phyloP scores from a whole-genome alignment of 2,113 vertebrate genomes.

The Rhineura floridana region DNA sequence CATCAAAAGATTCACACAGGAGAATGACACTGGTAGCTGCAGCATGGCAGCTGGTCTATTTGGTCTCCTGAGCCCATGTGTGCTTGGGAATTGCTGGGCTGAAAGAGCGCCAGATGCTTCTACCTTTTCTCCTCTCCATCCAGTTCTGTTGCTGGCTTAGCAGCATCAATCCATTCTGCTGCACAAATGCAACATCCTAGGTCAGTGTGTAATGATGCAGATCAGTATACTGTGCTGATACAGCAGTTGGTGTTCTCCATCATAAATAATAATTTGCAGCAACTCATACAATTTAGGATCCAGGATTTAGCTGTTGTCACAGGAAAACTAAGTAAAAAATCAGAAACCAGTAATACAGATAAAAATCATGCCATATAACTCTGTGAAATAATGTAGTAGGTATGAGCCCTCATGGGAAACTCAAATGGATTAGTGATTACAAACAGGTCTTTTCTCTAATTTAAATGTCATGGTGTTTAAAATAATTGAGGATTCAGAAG shows the following conservation, averaged over 20 bases:
- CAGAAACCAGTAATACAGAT: background rate
- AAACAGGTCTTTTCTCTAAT: background rate
- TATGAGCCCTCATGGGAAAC: conserved; percentile 12
- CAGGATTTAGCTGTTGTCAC: background rate
- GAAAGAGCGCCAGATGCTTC: background rate
- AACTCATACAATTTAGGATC: background rate
- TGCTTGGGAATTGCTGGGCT: background rate
- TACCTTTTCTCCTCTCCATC: background rate
- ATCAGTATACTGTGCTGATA: background rate
- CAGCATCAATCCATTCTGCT: background rate
- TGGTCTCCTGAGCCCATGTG: background rate
- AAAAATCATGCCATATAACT: rapidly evolving
- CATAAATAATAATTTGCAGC: background rate
- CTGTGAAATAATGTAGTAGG: background rate
- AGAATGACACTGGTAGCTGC: background rate
- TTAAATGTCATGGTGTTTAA: conserved; percentile 9
- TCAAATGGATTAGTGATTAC: conserved; percentile 11
- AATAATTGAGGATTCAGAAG: conserved; percentile 7
- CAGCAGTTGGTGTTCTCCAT: background rate
- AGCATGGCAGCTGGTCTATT: background rate
- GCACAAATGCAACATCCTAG: background rate
- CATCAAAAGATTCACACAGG: background rate
- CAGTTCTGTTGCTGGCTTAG: background rate
- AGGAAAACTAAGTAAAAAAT: background rate
- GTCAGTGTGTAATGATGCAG: background rate